Conservation (phyloP, 2,113 vertebrate species). For the Mobula birostris region DNA sequence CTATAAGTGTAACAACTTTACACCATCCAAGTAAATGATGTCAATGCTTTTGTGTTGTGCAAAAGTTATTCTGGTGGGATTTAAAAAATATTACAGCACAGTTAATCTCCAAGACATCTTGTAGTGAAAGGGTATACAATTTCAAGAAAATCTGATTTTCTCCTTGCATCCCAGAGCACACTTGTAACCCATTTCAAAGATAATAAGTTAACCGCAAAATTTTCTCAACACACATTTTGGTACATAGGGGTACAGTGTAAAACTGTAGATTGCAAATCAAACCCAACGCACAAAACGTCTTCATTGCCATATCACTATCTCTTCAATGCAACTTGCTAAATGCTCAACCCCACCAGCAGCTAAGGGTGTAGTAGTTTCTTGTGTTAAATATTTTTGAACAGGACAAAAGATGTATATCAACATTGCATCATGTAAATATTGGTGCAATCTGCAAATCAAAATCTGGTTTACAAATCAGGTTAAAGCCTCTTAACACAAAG, state of each 20-base stretch:
- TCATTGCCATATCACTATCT: not conserved
- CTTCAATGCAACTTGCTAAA: not conserved
- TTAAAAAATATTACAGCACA: not conserved
- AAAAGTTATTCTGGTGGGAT: not conserved
- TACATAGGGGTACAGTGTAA: not conserved
- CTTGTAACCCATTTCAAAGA: not conserved
- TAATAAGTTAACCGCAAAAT: not conserved
- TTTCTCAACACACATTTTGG: not conserved
- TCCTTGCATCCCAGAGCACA: not conserved
- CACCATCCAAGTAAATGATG: not conserved
- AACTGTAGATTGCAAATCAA: not conserved
- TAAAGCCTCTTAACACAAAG: not conserved
- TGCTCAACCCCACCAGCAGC: not conserved
- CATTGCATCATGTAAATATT: constrained; percentile 3
- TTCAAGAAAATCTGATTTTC: not conserved
- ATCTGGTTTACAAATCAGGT: not conserved
- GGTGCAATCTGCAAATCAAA: not conserved
- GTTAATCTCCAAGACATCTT: not conserved
- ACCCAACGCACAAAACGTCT: not conserved
- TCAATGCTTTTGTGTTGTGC: not conserved
- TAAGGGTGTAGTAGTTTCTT: not conserved
- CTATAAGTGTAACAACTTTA: not conserved
- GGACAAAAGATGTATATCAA: not conserved
- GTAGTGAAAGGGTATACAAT: not conserved
- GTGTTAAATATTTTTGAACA: not conserved